Evolutionary conservation across 2,888 invertebrate genomes (phyloP).

Genomic region (Ceramica pisi): DNA sequence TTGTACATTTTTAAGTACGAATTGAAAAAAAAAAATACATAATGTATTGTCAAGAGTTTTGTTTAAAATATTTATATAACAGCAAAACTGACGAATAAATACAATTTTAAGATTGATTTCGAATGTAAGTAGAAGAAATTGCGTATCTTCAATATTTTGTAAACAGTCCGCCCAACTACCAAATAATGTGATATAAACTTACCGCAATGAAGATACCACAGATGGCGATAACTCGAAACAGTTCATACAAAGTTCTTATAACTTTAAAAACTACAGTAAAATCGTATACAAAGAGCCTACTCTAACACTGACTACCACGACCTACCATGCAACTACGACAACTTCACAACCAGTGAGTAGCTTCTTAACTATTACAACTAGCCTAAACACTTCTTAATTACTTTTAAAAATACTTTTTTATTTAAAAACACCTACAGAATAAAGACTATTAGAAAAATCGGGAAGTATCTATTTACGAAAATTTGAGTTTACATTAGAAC

Average conservation of each 20-base stretch:
- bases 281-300: slow-evolving; percentile 70
- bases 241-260: slow-evolving; percentile 63
- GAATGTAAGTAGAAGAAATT: neutral
- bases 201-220: slow-evolving; percentile 60
- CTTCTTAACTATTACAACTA: slow-evolving; percentile 66
- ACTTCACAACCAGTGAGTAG: slow-evolving; percentile 80
- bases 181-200: slow-evolving; percentile 60
- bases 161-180: slow-evolving; percentile 19
- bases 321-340: slow-evolving; percentile 69
- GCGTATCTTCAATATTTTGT: neutral
- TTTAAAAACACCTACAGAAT: slow-evolving; percentile 55
- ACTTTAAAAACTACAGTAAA: slow-evolving; percentile 66
- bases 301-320: slow-evolving; percentile 66
- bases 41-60: too few species aligned
- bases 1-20: neutral
- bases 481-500: slow-evolving; percentile 43
- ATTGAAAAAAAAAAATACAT: too few species aligned
- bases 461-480: slow-evolving; percentile 55
- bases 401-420: slow-evolving; percentile 55
- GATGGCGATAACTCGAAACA: slow-evolving; percentile 57
- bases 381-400: slow-evolving; percentile 64
- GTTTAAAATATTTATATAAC: too few species aligned
- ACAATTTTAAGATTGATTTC: too few species aligned
- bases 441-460: slow-evolving; percentile 56
- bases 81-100: neutral